Evolutionary conservation across 2,797 vertebrate genomes (phyloP).

Genomic region (Phylloscopus collybita): DNA sequence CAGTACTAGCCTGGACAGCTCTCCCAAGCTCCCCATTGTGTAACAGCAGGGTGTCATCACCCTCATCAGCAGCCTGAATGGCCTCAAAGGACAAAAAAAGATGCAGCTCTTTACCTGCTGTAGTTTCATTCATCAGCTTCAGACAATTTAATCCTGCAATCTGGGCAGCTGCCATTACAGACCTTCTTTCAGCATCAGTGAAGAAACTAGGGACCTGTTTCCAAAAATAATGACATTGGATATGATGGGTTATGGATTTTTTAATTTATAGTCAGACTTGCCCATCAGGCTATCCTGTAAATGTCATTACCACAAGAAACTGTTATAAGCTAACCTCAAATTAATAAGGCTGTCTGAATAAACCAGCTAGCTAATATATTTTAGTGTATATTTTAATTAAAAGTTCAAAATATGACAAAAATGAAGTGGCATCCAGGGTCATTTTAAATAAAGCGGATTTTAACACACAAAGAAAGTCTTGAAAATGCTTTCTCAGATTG

Average conservation of each 20-base stretch:
- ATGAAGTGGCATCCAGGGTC: not conserved
- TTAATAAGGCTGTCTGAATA: not conserved
- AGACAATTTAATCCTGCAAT: constrained; percentile 84
- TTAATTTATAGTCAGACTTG: not conserved
- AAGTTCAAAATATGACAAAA: not conserved
- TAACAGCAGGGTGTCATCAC: not conserved
- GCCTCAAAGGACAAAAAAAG: not conserved
- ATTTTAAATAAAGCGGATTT: not conserved
- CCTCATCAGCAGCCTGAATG: not conserved
- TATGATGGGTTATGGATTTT: not conserved
- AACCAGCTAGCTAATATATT: not conserved
- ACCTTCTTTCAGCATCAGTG: constrained; percentile 81
- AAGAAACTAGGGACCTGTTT: constrained; percentile 82
- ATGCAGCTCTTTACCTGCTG: constrained; percentile 74
- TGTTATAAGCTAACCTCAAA: not conserved
- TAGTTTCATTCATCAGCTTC: constrained; percentile 84
- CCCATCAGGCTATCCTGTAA: not conserved
- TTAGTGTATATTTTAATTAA: not conserved
- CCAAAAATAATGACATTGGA: not conserved
- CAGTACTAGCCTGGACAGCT: not conserved
- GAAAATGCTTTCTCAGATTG: not conserved
- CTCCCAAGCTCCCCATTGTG: not conserved
- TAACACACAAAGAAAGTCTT: not conserved
- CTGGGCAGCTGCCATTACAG: constrained; percentile 82
- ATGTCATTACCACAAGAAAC: not conserved